Base-by-base conservation (phyloP, 2,113 vertebrate species). In the Rissa tridactyla region DNA sequence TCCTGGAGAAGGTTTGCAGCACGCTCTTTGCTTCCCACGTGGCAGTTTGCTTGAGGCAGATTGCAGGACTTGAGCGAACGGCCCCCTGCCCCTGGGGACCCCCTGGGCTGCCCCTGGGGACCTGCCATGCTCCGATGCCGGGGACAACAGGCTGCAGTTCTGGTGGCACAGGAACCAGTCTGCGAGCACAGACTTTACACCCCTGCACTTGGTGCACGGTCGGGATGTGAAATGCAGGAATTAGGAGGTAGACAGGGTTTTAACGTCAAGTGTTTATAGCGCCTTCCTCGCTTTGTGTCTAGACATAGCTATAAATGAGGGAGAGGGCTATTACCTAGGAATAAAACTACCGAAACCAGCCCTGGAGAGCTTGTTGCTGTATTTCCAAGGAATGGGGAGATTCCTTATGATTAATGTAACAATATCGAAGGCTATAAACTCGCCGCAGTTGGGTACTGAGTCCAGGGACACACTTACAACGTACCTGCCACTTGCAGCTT, bases 231-330 rank as follows among this genome's bases (percentile, higher is more conserved):
- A 80, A 76, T 11, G 22, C 60, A 51, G 90, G 86, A 75, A 83
- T 70, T 70, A 52, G 65, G 82, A 55, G 71, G 57, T 61, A 89
- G 96, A 62, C 65, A 51, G 57, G 77, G 49, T 57, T 92, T 91
- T 92, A 85, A 84, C 91, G 70, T 87, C 66, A 60, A 83, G 40
- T 13, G 20, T 95, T 97, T 95, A 94, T 94, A 94, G 92, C 81
- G 42, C 81, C 76, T 91, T 85, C 73, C 75, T 91, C 36, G 7
- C 95, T 87, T 20, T 58, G 81, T 89, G 91, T 97, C 96, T 97
- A 96, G 96, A 97, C 94, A 94, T 29, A 82, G 96, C 94, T 89
- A 92, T 97, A 94, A 94, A 92, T 79, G 97, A 92, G 58, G 78
- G 66, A 95, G 62, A 94, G 92, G 81, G 78, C 81, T 96, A 86